Conservation (phyloP, 2,888 invertebrate genomes). For the Gasteruption jaculator region DNA sequence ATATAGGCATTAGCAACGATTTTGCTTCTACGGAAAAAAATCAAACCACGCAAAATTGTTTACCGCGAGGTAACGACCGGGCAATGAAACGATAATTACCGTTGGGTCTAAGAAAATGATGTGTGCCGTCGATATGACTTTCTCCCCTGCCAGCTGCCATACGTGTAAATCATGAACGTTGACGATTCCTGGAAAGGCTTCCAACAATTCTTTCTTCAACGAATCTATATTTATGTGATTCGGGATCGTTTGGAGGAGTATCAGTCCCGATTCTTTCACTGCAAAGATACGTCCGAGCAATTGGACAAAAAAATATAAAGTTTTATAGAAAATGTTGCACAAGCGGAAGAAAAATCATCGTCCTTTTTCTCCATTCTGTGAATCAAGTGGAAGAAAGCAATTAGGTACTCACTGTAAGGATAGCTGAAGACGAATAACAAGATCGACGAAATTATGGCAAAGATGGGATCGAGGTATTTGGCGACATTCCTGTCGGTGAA, state of each 20-base stretch:
- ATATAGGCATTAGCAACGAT: too few species aligned
- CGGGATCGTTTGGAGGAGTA: conserved; percentile 89
- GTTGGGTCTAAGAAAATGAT: conserved; percentile 67
- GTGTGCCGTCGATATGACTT: conserved; percentile 81
- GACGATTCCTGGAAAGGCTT: conserved; percentile 66
- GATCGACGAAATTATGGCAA: conserved; percentile 72
- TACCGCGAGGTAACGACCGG: too few species aligned
- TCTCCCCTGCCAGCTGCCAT: conserved; percentile 78
- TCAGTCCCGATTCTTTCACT: conserved; percentile 87
- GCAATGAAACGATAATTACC: conserved; percentile 47
- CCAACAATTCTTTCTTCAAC: conserved; percentile 62
- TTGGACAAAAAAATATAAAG: not conserved
- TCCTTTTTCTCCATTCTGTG: not conserved
- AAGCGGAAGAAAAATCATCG: conserved; percentile 10
- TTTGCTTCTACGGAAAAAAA: too few species aligned
- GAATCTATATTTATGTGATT: conserved; percentile 76
- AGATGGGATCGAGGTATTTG: conserved; percentile 70
- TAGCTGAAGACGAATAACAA: conserved; percentile 70
- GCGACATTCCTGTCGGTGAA: conserved; percentile 60
- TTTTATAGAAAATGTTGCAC: not conserved
- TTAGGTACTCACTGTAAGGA: conserved; percentile 69
- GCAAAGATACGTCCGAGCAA: conserved; percentile 41
- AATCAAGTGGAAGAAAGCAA: not conserved
- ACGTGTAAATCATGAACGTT: conserved; percentile 86
- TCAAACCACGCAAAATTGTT: too few species aligned